Conservation (phyloP, 2,113 vertebrate genomes). For the Zootoca vivipara region DNA sequence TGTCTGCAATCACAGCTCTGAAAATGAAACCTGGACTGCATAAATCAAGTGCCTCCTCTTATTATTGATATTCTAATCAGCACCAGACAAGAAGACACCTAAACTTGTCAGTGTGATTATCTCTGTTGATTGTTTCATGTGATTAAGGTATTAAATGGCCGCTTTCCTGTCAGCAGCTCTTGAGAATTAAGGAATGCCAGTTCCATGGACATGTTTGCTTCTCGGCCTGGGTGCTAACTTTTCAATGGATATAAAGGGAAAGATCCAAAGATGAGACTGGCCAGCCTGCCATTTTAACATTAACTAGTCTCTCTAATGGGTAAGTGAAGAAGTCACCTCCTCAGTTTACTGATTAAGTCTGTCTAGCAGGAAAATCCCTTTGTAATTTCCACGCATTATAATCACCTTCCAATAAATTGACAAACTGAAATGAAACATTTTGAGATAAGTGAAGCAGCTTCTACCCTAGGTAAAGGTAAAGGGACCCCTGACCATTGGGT, state of each 20-base stretch:
- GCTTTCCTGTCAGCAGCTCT: slow-evolving; percentile 11
- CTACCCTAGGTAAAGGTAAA: too few relatives aligned
- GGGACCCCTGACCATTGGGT: too few relatives aligned
- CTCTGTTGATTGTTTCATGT: slow-evolving; percentile 32
- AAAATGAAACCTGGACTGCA: slow-evolving; percentile 29
- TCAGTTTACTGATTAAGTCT: too few relatives aligned
- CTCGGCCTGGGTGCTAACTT: background rate
- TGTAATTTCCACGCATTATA: too few relatives aligned
- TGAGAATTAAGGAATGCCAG: slow-evolving; percentile 20
- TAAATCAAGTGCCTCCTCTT: slow-evolving; percentile 34
- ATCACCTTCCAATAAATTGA: too few relatives aligned
- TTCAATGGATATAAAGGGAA: background rate
- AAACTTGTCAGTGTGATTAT: slow-evolving; percentile 30
- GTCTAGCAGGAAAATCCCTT: too few relatives aligned
- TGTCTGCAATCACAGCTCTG: slow-evolving; percentile 41
- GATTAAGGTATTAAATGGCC: slow-evolving; percentile 16
- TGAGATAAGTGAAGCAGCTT: too few relatives aligned
- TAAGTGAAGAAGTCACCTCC: too few relatives aligned
- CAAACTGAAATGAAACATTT: too few relatives aligned
- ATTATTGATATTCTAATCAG: slow-evolving; percentile 29
- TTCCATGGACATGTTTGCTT: background rate
- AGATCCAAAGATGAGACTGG: background rate
- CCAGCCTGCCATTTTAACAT: too few relatives aligned
- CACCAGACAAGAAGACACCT: slow-evolving; percentile 18
- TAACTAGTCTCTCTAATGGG: too few relatives aligned